A percentile compares a stretch with the other conserved stretches of the same genome.
Conservation (phyloP, 1,140 invertebrate genomes). For the Procambarus clarkii region DNA sequence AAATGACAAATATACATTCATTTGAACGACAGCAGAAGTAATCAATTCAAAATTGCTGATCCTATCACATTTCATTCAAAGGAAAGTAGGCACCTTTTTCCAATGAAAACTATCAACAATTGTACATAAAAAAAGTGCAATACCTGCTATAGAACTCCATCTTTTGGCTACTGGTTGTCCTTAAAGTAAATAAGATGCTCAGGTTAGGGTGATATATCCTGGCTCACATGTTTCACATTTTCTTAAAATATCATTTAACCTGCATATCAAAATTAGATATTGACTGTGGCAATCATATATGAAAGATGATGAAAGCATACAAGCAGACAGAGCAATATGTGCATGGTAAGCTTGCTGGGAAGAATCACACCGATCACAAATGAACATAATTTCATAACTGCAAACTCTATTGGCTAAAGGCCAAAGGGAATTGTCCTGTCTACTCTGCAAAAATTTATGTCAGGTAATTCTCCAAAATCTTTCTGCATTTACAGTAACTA, state of each 20-base stretch:
- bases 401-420: neutral
- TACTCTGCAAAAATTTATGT: neutral
- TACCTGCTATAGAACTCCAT: slow-evolving; percentile 69
- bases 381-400: neutral
- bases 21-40: neutral
- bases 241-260: neutral
- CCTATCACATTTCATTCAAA: slow-evolving; percentile 8
- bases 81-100: neutral
- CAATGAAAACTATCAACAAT: slow-evolving; percentile 28
- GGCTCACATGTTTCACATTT: neutral
- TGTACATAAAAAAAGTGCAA: slow-evolving; percentile 14
- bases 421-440: neutral
- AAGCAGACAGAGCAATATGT: neutral
- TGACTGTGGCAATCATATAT: neutral
- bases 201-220: slow-evolving; percentile 25
- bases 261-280: neutral
- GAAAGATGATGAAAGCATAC: neutral
- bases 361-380: neutral
- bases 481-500: neutral
- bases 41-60: slow-evolving; percentile 14
- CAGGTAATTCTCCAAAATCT: neutral
- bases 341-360: neutral
- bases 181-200: slow-evolving; percentile 42
- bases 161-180: slow-evolving; percentile 65
- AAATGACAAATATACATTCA: neutral